Percentiles rank a stretch among this genome's conserved stretches.
Conservation (phyloP, 2,113 vertebrate species). For the Heteronetta atricapilla region DNA sequence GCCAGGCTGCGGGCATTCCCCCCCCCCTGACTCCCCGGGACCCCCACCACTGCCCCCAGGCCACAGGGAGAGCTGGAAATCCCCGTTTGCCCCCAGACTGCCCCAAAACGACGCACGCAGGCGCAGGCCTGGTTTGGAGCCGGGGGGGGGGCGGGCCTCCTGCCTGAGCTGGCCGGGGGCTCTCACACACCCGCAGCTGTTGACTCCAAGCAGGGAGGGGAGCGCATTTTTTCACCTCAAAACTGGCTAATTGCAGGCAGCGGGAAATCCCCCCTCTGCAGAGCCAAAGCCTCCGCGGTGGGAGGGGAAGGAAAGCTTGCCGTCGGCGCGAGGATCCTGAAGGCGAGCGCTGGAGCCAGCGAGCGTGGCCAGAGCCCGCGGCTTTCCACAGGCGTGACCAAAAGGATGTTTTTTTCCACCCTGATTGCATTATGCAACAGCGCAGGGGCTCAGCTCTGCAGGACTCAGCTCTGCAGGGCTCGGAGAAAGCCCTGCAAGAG, state of each 20-base stretch:
- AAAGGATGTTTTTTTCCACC: not conserved
- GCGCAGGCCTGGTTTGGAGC: too few relatives aligned
- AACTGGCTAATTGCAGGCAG: not conserved
- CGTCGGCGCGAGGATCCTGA: rapidly evolving
- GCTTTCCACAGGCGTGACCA: not conserved
- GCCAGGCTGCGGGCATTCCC: not conserved
- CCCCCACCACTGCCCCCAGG: not conserved
- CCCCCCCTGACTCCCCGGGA: too few relatives aligned
- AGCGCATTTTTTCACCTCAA: not conserved
- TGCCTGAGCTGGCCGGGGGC: not conserved
- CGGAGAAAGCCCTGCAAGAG: not conserved
- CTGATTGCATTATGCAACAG: rapidly evolving
- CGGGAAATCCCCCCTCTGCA: not conserved
- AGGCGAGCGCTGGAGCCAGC: rapidly evolving
- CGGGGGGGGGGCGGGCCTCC: not conserved
- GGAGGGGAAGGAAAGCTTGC: not conserved
- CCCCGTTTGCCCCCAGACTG: not conserved
- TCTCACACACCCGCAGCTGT: not conserved
- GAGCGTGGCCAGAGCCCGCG: rapidly evolving
- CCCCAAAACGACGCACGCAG: not conserved
- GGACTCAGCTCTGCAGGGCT: too few relatives aligned
- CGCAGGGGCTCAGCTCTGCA: not conserved
- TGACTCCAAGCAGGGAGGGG: not conserved
- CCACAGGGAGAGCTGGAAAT: not conserved
- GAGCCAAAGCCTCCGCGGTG: rapidly evolving